Evolutionary conservation across 2,888 invertebrate species (phyloP), one percentile per base, ranked within the genome.

Genomic region (Caenorhabditis wallacei): DNA sequence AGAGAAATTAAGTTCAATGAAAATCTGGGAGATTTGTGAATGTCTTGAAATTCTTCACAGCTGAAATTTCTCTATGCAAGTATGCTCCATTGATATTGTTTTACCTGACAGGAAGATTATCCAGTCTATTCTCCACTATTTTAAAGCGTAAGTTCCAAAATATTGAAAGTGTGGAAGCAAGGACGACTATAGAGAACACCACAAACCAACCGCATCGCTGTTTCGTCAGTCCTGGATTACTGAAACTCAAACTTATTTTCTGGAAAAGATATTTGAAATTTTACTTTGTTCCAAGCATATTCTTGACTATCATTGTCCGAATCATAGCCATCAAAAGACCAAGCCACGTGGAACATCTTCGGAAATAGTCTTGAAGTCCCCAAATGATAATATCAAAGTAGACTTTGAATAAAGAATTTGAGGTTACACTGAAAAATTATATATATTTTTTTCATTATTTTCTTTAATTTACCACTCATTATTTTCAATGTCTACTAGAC

Each of bases 401-500:
- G 3, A 54, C 53, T 54, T 68, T 54, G 2, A 16, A 24, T 0
- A 40, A 24, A 8, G n/a, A 54, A 24, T 54, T 68, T 1, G 54
- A 53, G 22, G 68, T 40, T 4, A 68, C 46, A 54, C 63, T 63
- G 46, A 46, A 63, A 24, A 5, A 30, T 3, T 30, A 30, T n/a
- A n/a, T n/a, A n/a, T n/a, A n/a, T n/a, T n/a, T n/a, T 35, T 57
- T 16, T 20, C 4, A 53, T 18, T 26, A 16, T n/a, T 56, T 1
- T 26, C n/a, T 56, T 18, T 8, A 0, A 10, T 10, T 43, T 46
- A 70, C 70, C 72, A 72, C 43, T 72, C 72, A 43, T 72, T 72
- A 54, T 63, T 72, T 43, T 72, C 72, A 26, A 63, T 72, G 18
- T 72, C 72, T 1, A 63, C 63, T 18, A 72, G 43, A 63, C 63